A percentile compares a stretch with the other conserved stretches of the same genome.
These are phyloP conservation scores for Thera britannica DNA, from an alignment of 2,888 invertebrate species.

Conservation along the genomic window DNA sequence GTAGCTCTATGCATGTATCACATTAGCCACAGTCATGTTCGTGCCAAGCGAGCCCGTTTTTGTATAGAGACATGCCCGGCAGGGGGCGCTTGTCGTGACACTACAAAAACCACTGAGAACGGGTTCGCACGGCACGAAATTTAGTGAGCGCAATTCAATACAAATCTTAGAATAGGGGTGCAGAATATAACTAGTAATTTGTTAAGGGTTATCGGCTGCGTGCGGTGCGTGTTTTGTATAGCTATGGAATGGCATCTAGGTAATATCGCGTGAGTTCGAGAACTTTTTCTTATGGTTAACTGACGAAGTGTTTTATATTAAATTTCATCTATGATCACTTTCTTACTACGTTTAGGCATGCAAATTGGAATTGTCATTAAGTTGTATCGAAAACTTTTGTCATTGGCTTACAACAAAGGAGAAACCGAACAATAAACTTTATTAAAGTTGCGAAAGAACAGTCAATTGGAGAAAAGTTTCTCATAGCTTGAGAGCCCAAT, in stretches of 20 bases:
- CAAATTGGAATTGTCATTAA: slow-evolving; percentile 23
- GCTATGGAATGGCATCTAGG: background rate
- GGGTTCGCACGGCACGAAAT: too few relatives aligned
- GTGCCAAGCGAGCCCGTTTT: too few relatives aligned
- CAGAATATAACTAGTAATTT: background rate
- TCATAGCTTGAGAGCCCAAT: slow-evolving; percentile 28
- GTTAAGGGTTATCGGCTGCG: background rate
- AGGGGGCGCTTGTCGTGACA: too few relatives aligned
- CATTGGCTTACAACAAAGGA: slow-evolving; percentile 25
- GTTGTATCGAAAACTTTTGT: slow-evolving; percentile 25
- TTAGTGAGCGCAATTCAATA: too few relatives aligned
- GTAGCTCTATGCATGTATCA: too few relatives aligned
- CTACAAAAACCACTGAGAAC: too few relatives aligned
- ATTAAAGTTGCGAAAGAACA: slow-evolving; percentile 25
- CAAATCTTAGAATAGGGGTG: too few relatives aligned
- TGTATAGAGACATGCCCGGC: too few relatives aligned
- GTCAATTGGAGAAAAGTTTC: slow-evolving; percentile 28
- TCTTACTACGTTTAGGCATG: slow-evolving; percentile 5
- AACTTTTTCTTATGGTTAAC: background rate
- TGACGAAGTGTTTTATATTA: background rate
- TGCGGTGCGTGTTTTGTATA: background rate
- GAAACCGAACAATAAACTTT: slow-evolving; percentile 27
- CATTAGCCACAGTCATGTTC: too few relatives aligned
- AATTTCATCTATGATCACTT: background rate
- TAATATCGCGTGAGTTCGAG: background rate